Percentiles rank a stretch among this genome's conserved stretches.
Conservation (phyloP, 2,113 vertebrate genomes). For the Procavia capensis region DNA sequence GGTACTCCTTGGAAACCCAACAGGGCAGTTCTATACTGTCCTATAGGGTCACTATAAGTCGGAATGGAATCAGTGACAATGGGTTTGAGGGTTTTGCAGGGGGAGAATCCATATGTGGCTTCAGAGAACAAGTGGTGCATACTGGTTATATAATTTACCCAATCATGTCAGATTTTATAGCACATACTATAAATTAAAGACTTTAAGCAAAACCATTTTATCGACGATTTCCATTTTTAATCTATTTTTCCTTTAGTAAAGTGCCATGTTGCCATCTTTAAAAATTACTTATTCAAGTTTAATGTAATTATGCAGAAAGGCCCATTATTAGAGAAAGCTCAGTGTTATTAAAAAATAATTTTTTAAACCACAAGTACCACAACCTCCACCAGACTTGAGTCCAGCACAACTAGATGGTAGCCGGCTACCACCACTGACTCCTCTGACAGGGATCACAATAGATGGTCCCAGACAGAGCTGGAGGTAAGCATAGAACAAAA, state of each 20-base stretch:
- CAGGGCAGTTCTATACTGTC: too few species aligned
- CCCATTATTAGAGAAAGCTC: background rate
- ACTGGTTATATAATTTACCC: background rate
- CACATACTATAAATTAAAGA: background rate
- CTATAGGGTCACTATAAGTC: too few species aligned
- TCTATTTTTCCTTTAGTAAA: conserved; percentile 24
- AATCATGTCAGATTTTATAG: background rate
- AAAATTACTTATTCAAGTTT: conserved; percentile 61
- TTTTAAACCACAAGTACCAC: conserved; percentile 16
- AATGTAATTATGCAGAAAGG: conserved; percentile 26
- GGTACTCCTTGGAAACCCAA: too few species aligned
- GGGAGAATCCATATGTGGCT: background rate
- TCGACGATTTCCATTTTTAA: conserved; percentile 30
- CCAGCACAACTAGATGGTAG: too few species aligned
- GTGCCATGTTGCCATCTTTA: background rate
- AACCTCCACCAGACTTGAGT: too few species aligned
- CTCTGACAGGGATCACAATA: too few species aligned
- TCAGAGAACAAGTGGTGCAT: background rate
- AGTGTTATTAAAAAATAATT: conserved; percentile 41
- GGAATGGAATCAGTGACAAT: too few species aligned
- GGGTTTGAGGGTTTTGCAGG: too few species aligned
- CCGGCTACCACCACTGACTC: too few species aligned
- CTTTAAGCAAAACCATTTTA: conserved; percentile 12
- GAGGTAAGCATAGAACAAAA: too few species aligned
- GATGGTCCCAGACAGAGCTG: too few species aligned